Evolutionary conservation across 2,888 invertebrate species (phyloP).

Genomic region (Camponotus fellah): DNA sequence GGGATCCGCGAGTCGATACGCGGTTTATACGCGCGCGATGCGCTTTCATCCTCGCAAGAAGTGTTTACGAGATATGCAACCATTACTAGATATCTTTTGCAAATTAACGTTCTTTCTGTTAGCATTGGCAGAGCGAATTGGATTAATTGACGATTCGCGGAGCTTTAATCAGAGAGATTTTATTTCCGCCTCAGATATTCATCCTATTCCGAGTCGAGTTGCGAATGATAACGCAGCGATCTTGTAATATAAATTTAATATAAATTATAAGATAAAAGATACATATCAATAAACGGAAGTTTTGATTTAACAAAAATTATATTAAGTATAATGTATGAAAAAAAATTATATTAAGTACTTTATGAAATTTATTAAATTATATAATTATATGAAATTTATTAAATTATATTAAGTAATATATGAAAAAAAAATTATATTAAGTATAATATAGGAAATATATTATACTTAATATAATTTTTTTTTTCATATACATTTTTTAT

Average conservation of each 20-base stretch:
- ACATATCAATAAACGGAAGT: background rate
- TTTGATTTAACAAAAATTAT: constrained; percentile 1
- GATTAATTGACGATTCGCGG: constrained; percentile 38
- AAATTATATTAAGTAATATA: no score
- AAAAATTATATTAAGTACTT: no score
- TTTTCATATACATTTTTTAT: no score
- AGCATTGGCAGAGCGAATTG: constrained; percentile 7
- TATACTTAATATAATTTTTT: no score
- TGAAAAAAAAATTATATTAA: no score
- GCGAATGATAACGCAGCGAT: background rate
- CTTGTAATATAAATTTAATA: background rate
- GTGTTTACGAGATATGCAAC: constrained; percentile 38
- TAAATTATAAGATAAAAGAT: background rate
- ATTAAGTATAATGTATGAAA: background rate
- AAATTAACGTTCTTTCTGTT: constrained; percentile 42
- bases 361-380: no score
- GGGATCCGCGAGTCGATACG: constrained; percentile 30
- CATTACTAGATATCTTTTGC: constrained; percentile 21
- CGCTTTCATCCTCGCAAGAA: constrained; percentile 43
- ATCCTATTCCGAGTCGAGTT: constrained; percentile 21
- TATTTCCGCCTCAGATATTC: background rate
- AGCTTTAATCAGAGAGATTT: constrained; percentile 26
- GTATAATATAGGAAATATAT: no score
- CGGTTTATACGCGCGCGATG: constrained; percentile 28
- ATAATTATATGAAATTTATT: no score